phyloP scores from a whole-genome alignment of 1,140 invertebrate species.

The Proctacanthus coquilletti region DNA sequence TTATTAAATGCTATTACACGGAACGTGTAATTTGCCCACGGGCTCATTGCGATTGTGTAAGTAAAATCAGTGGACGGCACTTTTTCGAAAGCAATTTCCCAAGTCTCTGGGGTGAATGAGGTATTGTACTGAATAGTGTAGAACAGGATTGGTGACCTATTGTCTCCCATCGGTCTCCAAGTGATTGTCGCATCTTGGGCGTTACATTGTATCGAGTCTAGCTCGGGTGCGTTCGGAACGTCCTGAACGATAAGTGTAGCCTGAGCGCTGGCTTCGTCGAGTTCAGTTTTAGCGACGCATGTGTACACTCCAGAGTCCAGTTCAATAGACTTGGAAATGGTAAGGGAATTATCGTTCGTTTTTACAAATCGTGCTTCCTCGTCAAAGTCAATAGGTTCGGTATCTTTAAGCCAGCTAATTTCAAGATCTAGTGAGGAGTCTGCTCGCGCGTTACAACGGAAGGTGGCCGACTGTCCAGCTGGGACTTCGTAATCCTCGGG shows the following conservation, averaged over 20 bases:
- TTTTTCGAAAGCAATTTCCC: slow-evolving; percentile 60
- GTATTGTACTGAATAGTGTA: slow-evolving; percentile 93
- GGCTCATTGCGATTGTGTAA: slow-evolving; percentile 61
- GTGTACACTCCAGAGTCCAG: slow-evolving; percentile 91
- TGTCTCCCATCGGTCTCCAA: slow-evolving; percentile 84
- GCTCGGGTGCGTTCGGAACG: slow-evolving; percentile 75
- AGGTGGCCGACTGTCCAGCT: slow-evolving; percentile 76
- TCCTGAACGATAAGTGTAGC: slow-evolving; percentile 91
- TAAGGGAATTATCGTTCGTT: slow-evolving; percentile 80
- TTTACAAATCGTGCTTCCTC: slow-evolving; percentile 65
- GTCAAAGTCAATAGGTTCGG: slow-evolving; percentile 74
- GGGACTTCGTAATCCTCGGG: slow-evolving; percentile 84
- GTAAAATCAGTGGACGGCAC: slow-evolving; percentile 67
- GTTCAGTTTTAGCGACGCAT: slow-evolving; percentile 79
- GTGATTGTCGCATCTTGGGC: slow-evolving; percentile 53
- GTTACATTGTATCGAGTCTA: slow-evolving; percentile 50
- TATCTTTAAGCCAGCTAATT: slow-evolving; percentile 82
- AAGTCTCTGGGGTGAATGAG: slow-evolving; percentile 80
- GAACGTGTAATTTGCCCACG: slow-evolving; percentile 96
- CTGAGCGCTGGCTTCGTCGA: slow-evolving; percentile 68
- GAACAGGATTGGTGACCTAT: slow-evolving; percentile 81
- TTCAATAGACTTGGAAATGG: slow-evolving; percentile 86
- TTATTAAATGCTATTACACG: slow-evolving; percentile 85
- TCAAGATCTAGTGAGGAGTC: slow-evolving; percentile 62
- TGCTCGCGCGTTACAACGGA: slow-evolving; percentile 80